phyloP scores from a whole-genome alignment of 2,888 invertebrate genomes.

The Barypeithes pellucidus region DNA sequence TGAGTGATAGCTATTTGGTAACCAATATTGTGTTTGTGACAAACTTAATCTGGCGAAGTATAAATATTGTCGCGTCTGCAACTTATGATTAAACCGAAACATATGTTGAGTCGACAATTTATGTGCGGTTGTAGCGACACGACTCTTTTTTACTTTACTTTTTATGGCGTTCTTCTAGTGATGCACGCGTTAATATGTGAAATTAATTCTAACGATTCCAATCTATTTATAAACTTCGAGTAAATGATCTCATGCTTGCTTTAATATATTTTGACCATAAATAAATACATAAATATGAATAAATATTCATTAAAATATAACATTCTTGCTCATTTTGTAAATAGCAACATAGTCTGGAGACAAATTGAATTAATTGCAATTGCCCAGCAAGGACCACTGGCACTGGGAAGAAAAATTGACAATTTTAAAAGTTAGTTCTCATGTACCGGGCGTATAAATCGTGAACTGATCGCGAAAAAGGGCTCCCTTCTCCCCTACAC shows the following conservation, averaged over 20 bases:
- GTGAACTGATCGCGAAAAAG: no score
- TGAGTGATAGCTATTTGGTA: conserved; percentile 68
- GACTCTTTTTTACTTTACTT: conserved; percentile 30
- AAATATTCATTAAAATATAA: no score
- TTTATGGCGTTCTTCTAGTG: conserved; percentile 20
- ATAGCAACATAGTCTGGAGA: no score
- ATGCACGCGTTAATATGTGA: conserved; percentile 21
- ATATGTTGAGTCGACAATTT: conserved; percentile 58
- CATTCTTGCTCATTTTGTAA: no score
- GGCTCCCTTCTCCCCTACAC: no score
- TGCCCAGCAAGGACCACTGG: no score
- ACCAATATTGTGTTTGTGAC: conserved; percentile 66
- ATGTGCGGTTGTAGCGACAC: conserved; percentile 46
- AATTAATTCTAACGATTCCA: conserved; percentile 6
- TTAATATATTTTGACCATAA: background rate
- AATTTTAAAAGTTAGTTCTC: no score
- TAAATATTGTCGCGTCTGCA: conserved; percentile 69
- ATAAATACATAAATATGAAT: no score
- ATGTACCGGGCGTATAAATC: no score
- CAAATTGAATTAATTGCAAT: no score
- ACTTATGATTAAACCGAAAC: conserved; percentile 63
- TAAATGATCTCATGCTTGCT: conserved; percentile 6
- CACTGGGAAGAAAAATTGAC: no score
- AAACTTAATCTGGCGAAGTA: conserved; percentile 66
- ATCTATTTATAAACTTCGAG: background rate